Evolutionary conservation across 2,888 invertebrate species (phyloP).

Genomic region (Prenolepis imparis): DNA sequence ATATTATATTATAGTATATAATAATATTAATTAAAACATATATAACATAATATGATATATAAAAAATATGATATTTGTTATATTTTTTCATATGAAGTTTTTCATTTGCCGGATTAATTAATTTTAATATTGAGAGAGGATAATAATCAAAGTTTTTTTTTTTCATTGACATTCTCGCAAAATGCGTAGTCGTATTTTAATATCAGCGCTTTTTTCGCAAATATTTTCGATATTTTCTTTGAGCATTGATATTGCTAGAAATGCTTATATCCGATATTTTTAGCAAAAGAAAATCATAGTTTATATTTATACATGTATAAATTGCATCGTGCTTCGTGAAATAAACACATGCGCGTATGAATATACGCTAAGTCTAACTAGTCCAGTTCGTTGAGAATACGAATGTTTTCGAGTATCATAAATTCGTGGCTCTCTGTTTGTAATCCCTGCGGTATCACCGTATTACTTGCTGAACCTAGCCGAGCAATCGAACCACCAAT

Average conservation of each 20-base stretch:
- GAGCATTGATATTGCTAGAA: conserved; percentile 33
- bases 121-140: neutral
- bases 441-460: conserved; percentile 72
- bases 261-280: conserved; percentile 45
- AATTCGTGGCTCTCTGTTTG: conserved; percentile 70
- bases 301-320: conserved; percentile 6
- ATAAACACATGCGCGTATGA: conserved; percentile 8
- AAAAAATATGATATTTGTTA: conserved; percentile 11
- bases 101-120: neutral
- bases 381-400: conserved; percentile 54
- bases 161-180: neutral
- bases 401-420: conserved; percentile 68
- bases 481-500: conserved; percentile 69
- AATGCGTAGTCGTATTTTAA: conserved; percentile 30
- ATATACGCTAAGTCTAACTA: conserved; percentile 6
- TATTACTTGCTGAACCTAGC: conserved; percentile 69
- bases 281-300: conserved; percentile 41
- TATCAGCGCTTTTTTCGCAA: conserved; percentile 33
- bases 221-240: conserved; percentile 48
- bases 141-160: neutral
- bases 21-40: too few species aligned
- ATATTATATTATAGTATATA: too few species aligned
- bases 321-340: neutral
- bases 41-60: neutral
- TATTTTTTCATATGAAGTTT: neutral